phyloP scores from a whole-genome alignment of 2,888 invertebrate species.

The Morpho deidamia region DNA sequence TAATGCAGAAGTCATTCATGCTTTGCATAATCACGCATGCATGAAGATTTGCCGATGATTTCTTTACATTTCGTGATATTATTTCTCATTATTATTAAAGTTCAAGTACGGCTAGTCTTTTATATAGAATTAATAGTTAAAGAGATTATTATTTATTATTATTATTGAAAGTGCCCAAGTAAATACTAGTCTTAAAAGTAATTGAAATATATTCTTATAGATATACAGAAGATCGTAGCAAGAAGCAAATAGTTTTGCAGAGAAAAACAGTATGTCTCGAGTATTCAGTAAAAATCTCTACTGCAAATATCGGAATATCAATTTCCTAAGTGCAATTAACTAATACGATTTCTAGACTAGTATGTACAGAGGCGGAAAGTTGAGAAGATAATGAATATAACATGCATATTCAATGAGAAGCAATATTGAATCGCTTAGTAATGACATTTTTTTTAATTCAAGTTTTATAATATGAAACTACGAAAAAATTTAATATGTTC shows the following conservation, averaged over 20 bases:
- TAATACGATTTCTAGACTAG: slow-evolving; percentile 9
- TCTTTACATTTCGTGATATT: too few relatives aligned
- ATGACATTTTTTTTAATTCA: slow-evolving; percentile 32
- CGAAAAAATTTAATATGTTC: slow-evolving; percentile 35
- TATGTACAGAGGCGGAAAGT: slow-evolving; percentile 10
- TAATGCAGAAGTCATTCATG: neutral
- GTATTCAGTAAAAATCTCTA: too few relatives aligned
- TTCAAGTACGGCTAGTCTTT: too few relatives aligned
- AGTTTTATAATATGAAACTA: slow-evolving; percentile 43
- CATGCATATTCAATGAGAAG: slow-evolving; percentile 45
- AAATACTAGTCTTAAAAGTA: too few relatives aligned
- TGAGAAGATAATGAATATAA: slow-evolving; percentile 28
- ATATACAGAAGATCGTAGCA: too few relatives aligned
- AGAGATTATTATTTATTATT: too few relatives aligned
- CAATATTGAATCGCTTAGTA: slow-evolving; percentile 34
- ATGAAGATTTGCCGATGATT: neutral
- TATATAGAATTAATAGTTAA: too few relatives aligned
- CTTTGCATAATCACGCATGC: neutral
- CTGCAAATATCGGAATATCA: neutral
- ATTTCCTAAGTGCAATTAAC: neutral
- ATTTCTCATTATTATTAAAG: too few relatives aligned
- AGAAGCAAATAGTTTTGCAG: too few relatives aligned
- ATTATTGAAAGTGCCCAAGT: too few relatives aligned
- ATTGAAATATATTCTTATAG: too few relatives aligned
- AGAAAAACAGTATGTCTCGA: too few relatives aligned